Base-by-base conservation (phyloP, 2,797 vertebrate species). In the Notolepis coatsorum region DNA sequence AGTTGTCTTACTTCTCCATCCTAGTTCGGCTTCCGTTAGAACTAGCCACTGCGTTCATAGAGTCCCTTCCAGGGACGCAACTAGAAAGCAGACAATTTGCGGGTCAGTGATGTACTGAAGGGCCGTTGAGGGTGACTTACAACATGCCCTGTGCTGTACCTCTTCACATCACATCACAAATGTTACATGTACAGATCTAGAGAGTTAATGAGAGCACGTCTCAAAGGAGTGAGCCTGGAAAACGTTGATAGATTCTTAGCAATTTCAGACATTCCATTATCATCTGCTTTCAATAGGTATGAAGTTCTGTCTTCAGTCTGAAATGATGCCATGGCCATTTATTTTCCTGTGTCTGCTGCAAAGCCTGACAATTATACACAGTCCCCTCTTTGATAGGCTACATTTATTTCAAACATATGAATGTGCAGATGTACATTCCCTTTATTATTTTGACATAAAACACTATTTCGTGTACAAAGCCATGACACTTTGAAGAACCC, bases 221-320 rank as follows among this genome's bases (percentile, higher is more conserved):
- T 30, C 21, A 61, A 20, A 75, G 15, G 28, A 60, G 38, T 20
- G 58, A 20, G 62, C 24, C 65, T 58, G 47, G 37, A 43, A 30
- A n/a, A 71, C 74, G 68, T 75, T 77, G 69, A 69, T 64, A 68
- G 65, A 48, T 79, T 70, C 55, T 76, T 31, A 56, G 57, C 47
- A 57, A 77, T 78, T 70, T 57, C 37, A 73, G 39, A 64, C 76
- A 85, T 90, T 87, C 77, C 42, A 78, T 47, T 68, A 43, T 73
- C 85, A 88, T 91, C 82, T 92, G 90, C 81, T 84, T 84, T 75
- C 69, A 35, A 87, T 89, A 60, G 65, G 69, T 68, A 72, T 79
- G 70, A 77, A 68, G 72, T 65, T 80, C 73, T 88, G 81, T 82
- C 78, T 82, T 77, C 53, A 61, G 61, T 86, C 71, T 78, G n/a